These are phyloP conservation scores for Poecile montanus DNA, from an alignment of 2,797 vertebrate species.

Conservation along the genomic window DNA sequence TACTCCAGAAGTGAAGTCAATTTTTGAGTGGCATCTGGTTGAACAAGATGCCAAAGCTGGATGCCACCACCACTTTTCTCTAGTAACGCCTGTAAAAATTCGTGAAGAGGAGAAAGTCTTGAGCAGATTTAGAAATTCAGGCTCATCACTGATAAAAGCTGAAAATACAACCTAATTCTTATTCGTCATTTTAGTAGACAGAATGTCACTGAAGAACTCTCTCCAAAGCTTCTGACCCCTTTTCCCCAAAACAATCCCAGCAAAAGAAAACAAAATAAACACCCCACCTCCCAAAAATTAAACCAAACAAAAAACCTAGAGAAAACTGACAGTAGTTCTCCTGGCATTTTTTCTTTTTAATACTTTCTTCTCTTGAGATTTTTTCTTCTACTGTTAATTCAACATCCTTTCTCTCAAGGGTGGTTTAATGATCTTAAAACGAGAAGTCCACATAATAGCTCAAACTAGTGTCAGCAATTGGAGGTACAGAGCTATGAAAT, in stretches of 20 bases:
- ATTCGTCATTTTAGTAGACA: not conserved
- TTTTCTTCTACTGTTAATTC: not conserved
- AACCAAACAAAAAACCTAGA: not conserved
- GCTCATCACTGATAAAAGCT: not conserved
- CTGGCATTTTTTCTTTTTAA: not conserved
- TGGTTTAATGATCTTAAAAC: not conserved
- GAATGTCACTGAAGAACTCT: not conserved
- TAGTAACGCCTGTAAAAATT: not conserved
- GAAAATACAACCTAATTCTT: not conserved
- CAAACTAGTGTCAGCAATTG: not conserved
- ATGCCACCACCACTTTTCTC: not conserved
- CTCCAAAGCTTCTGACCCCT: not conserved
- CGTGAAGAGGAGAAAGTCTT: not conserved
- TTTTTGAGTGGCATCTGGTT: not conserved
- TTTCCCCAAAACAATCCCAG: not conserved
- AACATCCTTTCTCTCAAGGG: not conserved
- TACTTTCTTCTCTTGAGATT: not conserved
- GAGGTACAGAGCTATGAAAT: not conserved
- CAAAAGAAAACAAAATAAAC: not conserved
- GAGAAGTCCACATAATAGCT: not conserved
- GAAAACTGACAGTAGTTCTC: not conserved
- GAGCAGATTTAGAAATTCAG: not conserved
- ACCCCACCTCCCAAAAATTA: fast-evolving
- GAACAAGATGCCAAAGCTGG: not conserved
- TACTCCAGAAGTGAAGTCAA: not conserved